Percentiles rank a stretch among this genome's conserved stretches.
phyloP scores from a whole-genome alignment of 1,140 invertebrate species.

The Musca domestica region DNA sequence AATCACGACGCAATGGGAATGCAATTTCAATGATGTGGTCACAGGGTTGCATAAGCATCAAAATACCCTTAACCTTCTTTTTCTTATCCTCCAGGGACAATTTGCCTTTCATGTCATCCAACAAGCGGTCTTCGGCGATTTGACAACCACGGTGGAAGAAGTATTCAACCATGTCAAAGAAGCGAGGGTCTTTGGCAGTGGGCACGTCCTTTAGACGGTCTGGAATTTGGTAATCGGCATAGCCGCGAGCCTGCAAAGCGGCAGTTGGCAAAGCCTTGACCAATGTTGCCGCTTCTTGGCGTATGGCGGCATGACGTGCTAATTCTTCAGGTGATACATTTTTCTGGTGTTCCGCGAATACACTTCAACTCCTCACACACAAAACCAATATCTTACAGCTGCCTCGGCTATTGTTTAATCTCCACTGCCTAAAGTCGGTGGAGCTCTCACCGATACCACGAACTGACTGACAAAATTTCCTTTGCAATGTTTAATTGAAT shows the following conservation, averaged over 20 bases:
- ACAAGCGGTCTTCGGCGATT: conserved; percentile 85
- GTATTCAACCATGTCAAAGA: conserved; percentile 96
- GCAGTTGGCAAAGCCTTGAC: conserved; percentile 58
- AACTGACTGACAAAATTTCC: conserved; percentile 28
- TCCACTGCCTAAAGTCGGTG: background rate
- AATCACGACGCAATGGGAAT: conserved; percentile 92
- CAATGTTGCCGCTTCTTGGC: conserved; percentile 48
- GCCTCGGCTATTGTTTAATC: background rate
- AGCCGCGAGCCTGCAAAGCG: conserved; percentile 58
- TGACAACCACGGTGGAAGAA: conserved; percentile 90
- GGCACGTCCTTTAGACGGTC: conserved; percentile 80
- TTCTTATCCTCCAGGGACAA: conserved; percentile 80
- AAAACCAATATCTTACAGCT: conserved; percentile 5
- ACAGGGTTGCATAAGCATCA: conserved; percentile 91
- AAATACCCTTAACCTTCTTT: conserved; percentile 88
- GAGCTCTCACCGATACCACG: conserved; percentile 25
- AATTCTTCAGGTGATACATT: conserved; percentile 53
- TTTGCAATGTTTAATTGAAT: conserved; percentile 18
- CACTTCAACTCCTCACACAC: conserved; percentile 13
- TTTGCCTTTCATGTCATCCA: conserved; percentile 81
- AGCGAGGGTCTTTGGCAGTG: conserved; percentile 70
- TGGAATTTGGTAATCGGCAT: conserved; percentile 79
- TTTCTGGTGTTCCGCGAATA: conserved; percentile 14
- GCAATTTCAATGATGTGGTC: conserved; percentile 92
- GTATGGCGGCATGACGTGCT: conserved; percentile 47